phyloP scores from a whole-genome alignment of 35 echinoderm and acorn worm genomes.

The Lytechinus variegatus region DNA sequence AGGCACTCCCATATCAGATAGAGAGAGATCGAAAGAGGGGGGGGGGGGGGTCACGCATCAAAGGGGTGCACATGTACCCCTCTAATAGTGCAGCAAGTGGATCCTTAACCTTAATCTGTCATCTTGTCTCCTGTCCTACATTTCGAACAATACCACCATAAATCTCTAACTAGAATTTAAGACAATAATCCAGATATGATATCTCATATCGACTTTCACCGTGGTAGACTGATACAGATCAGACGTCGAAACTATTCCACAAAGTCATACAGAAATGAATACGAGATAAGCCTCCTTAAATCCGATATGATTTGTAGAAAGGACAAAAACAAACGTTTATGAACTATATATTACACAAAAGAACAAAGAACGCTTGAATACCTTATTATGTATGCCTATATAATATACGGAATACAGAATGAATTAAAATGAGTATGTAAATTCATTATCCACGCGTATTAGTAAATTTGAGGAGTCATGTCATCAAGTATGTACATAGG shows the following conservation, averaged over 20 bases:
- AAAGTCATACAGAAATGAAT: constrained; percentile 12
- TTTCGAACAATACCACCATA: neutral
- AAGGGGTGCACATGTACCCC: neutral
- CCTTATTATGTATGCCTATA: too few relatives aligned
- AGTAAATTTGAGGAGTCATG: too few relatives aligned
- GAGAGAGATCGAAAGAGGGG: neutral
- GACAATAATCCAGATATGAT: neutral
- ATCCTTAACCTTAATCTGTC: neutral
- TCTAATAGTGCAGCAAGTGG: neutral
- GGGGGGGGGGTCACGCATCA: too few relatives aligned
- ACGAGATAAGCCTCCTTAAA: neutral
- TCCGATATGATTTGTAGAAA: neutral
- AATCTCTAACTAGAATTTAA: neutral
- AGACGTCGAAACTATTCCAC: neutral
- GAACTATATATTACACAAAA: too few relatives aligned
- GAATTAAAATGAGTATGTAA: too few relatives aligned
- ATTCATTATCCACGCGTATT: too few relatives aligned
- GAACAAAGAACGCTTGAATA: too few relatives aligned
- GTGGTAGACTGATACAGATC: neutral
- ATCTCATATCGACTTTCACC: neutral
- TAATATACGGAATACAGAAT: too few relatives aligned
- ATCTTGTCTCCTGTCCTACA: neutral
- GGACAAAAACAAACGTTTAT: too few relatives aligned
- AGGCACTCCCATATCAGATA: neutral
- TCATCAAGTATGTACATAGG: too few relatives aligned